Base-by-base conservation (phyloP, 2,888 invertebrate species). In the Acronicta aceris region DNA sequence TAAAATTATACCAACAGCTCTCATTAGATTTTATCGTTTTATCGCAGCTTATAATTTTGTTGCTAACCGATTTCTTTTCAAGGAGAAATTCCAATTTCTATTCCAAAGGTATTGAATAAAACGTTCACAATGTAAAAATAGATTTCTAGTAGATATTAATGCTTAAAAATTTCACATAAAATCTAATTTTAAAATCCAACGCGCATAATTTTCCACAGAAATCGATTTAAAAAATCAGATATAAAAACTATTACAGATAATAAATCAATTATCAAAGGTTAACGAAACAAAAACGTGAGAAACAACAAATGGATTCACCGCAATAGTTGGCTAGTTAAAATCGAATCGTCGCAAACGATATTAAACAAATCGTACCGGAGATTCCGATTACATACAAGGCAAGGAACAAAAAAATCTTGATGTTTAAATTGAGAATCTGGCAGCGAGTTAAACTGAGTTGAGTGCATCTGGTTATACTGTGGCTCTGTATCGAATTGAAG, bases 201-300 rank as follows among this genome's bases (percentile, higher is more conserved):
- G 59, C n/a, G n/a, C 38, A n/a, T 65, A 64, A 74, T 60, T 57
- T 55, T 15, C 64, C 65, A 62, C 57, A 70, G 38, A 68, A 78
- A 78, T 78, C 65, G 71, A 79, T 74, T 74, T 43, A 21, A 63
- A 74, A 76, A 72, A 60, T 55, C 75, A 74, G 79, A 86, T 81
- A 81, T 72, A 84, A 87, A 86, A 88, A 82, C 85, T 81, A 84
- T 81, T 83, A 86, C 82, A 85, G 83, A 83, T 79, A 80, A 83
- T 84, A 79, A 91, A 92, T 92, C 86, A 85, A 90, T 91, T 92
- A 88, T 83, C 82, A 89, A 87, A 87, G 79, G 85, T 85, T 88
- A 89, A 88, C 82, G 89, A 89, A 89, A 90, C 85, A 90, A 91
- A 92, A 93, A 93, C 93, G 93, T 93, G 93, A 93, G 93, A 93